phyloP scores from a whole-genome alignment of 2,797 vertebrate species.

The Pangasius krempfi region DNA sequence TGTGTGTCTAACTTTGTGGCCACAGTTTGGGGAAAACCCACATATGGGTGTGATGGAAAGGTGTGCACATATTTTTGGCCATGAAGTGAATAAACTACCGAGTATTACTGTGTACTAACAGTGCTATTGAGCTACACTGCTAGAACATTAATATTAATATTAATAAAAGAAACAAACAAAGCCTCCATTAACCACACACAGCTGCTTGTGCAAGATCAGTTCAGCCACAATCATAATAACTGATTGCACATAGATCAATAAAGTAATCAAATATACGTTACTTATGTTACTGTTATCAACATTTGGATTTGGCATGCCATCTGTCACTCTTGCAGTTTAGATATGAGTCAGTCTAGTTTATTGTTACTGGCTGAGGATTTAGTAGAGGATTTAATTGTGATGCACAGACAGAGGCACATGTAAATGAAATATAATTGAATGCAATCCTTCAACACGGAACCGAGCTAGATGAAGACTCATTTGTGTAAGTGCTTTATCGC shows the following conservation, averaged over 20 bases:
- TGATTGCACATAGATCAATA: not conserved
- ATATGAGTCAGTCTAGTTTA: conserved; percentile 17
- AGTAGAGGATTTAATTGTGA: conserved; percentile 34
- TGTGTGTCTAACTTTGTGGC: not conserved
- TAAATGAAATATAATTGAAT: conserved; percentile 35
- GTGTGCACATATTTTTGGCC: not conserved
- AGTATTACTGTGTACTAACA: not conserved
- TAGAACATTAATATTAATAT: not conserved
- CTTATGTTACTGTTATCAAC: not conserved
- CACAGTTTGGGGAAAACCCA: not conserved
- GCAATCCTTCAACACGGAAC: conserved; percentile 27
- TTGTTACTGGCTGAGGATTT: conserved; percentile 47
- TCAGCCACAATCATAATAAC: not conserved
- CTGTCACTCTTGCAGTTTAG: not conserved
- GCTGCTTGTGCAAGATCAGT: not conserved
- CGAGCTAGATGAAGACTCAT: conserved; percentile 20
- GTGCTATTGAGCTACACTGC: not conserved
- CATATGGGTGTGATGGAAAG: not conserved
- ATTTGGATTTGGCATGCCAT: not conserved
- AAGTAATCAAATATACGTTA: not conserved
- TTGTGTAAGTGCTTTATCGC: conserved; percentile 38
- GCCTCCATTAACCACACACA: not conserved
- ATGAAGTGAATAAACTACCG: not conserved
- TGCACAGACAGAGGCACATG: conserved; percentile 4
- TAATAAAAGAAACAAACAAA: not conserved